Conservation (phyloP, 2,888 invertebrate genomes). For the Drosophila lutescens region DNA sequence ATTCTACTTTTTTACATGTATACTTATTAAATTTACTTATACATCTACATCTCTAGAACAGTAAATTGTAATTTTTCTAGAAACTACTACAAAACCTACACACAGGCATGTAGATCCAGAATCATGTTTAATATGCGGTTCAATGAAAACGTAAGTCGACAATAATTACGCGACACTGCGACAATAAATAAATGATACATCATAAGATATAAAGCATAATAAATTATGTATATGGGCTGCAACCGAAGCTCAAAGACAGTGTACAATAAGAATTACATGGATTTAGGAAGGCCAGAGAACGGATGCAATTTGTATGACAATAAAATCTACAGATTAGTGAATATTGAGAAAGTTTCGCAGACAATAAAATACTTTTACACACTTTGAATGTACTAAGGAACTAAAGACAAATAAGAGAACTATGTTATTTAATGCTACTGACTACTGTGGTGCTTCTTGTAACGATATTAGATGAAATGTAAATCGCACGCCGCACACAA, state of each 20-base stretch:
- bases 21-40: conserved; percentile 63
- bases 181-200: conserved; percentile 65
- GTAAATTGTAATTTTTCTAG: conserved; percentile 73
- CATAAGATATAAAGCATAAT: conserved; percentile 28
- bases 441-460: conserved; percentile 77
- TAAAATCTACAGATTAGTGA: conserved; percentile 59
- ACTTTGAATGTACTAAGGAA: conserved; percentile 67
- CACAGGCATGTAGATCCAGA: conserved; percentile 18
- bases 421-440: conserved; percentile 71
- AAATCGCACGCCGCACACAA: conserved; percentile 28
- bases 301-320: conserved; percentile 60
- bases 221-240: conserved; percentile 46
- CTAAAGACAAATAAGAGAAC: conserved; percentile 27
- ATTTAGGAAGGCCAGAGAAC: conserved; percentile 23
- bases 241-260: conserved; percentile 44
- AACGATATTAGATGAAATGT: conserved; percentile 56
- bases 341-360: conserved; percentile 36
- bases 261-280: conserved; percentile 53
- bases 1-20: conserved; percentile 74
- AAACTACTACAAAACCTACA: conserved; percentile 57
- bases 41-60: conserved; percentile 58
- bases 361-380: conserved; percentile 68
- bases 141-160: conserved; percentile 61
- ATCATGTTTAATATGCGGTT: conserved; percentile 47
- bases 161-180: conserved; percentile 70